Conservation (phyloP, 2,797 vertebrate species). For the Tiaroga cobitis region DNA sequence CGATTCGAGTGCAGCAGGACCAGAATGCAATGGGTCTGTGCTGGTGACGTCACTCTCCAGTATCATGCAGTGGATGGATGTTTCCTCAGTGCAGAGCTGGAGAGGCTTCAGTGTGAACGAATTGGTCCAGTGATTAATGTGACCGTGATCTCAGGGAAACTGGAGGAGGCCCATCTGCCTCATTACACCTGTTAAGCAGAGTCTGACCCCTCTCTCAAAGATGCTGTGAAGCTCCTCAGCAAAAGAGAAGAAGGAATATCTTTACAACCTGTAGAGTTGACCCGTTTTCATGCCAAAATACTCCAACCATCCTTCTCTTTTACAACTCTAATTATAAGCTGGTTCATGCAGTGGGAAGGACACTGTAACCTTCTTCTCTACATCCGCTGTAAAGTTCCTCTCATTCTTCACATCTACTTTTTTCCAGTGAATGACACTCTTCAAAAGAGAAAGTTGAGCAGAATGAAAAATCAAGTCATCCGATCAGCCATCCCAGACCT, state of each 20-base stretch:
- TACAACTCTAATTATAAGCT: not conserved
- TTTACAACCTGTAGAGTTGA: too few relatives aligned
- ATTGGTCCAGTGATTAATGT: constrained; percentile 36
- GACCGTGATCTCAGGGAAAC: constrained; percentile 5
- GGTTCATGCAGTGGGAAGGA: not conserved
- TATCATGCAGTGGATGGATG: not conserved
- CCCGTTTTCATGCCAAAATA: not conserved
- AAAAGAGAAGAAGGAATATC: too few relatives aligned
- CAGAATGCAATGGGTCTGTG: constrained; percentile 28
- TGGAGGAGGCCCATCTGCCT: not conserved
- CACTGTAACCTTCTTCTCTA: constrained; percentile 13
- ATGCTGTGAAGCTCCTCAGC: too few relatives aligned
- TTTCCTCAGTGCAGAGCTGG: constrained; percentile 3
- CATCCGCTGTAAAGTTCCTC: not conserved
- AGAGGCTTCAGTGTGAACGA: constrained; percentile 11
- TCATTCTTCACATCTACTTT: constrained; percentile 11
- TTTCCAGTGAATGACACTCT: constrained; percentile 4
- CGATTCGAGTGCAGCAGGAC: constrained; percentile 24
- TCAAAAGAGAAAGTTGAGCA: constrained; percentile 1
- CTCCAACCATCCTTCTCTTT: not conserved
- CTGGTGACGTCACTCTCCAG: constrained; percentile 12
- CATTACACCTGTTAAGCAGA: constrained; percentile 16
- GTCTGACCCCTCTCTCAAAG: constrained; percentile 25
- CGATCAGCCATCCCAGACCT: constrained; percentile 12
- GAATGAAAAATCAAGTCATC: not conserved